phyloP scores from a whole-genome alignment of 2,888 invertebrate species.

The Aphidius colemani region DNA sequence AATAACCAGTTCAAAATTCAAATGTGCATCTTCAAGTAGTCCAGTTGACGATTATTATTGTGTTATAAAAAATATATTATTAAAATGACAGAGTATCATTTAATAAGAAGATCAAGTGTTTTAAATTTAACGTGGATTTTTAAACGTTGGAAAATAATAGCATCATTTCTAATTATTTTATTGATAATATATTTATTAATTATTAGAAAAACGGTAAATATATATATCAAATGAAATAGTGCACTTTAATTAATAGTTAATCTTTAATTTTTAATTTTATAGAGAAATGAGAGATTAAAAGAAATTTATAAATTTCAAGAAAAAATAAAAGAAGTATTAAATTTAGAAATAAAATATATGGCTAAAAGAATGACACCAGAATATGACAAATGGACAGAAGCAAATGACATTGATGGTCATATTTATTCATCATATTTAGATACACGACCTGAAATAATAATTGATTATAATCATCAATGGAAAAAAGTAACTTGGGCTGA shows the following conservation, averaged over 20 bases:
- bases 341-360: slow-evolving; percentile 34
- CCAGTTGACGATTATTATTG: slow-evolving; percentile 2
- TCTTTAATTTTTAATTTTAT: neutral
- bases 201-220: slow-evolving; percentile 17
- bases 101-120: slow-evolving; percentile 11
- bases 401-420: slow-evolving; percentile 36
- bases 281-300: slow-evolving; percentile 12
- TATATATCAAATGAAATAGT: too few species aligned
- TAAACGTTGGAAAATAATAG: slow-evolving; percentile 2
- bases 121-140: slow-evolving; percentile 4
- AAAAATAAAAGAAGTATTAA: slow-evolving; percentile 26
- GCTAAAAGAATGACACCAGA: slow-evolving; percentile 10
- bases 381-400: slow-evolving; percentile 32
- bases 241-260: too few species aligned
- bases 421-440: slow-evolving; percentile 61
- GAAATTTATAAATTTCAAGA: slow-evolving; percentile 30
- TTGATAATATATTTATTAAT: slow-evolving; percentile 11
- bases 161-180: slow-evolving; percentile 10
- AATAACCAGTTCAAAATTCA: too few species aligned
- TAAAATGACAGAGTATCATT: slow-evolving; percentile 22
- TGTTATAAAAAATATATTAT: slow-evolving; percentile 8
- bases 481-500: slow-evolving; percentile 30
- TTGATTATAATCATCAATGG: slow-evolving; percentile 24
- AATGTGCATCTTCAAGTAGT: neutral
- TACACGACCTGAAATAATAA: slow-evolving; percentile 51